Evolutionary conservation across 2,888 invertebrate species (phyloP), one percentile per base, ranked within the genome.

Genomic region (Meteorus cinctellus): DNA sequence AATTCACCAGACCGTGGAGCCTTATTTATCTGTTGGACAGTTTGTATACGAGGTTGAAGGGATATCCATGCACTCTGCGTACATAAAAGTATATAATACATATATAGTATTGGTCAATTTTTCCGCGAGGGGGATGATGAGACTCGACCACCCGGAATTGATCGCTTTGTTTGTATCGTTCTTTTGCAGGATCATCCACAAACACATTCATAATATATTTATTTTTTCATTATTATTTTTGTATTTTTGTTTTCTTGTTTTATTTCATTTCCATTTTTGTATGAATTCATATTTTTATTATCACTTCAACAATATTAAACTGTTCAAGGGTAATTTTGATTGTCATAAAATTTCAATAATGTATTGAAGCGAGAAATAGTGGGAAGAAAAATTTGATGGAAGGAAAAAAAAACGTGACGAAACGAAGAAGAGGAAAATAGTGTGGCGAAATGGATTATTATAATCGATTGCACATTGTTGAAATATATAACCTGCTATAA

Each of bases 91-190:
- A n/a, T 48, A 36, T 36, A 34, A 63, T 63, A 69, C 59, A 48
- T 55, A 62, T 63, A 63, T 63, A 60, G 55, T 51, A 66, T 65
- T 66, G 69, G 65, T 74, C 48, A 63, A 70, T 75, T 73, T 80
- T 77, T 76, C 79, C 81, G 78, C 77, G 79, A 82, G 82, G 84
- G 75, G 36, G 41, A 41, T 86, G 86, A 86, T 85, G 84, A 84
- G 83, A 85, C 80, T 82, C 87, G 85, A 82, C 86, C 88, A 86
- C 79, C 85, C 84, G 88, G 88, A 89, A 89, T 87, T 88, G 84
- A 89, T 88, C 85, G 86, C 88, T 88, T 88, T 88, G 88, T 89
- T 86, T 86, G 86, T 80, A 79, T 63, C 59, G 72, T 59, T 76
- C 79, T 78, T 81, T 81, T 83, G 80, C 80, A 79, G 79, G 19